Base-by-base conservation (phyloP, 2,888 invertebrate species). In the Leucophenga montana region DNA sequence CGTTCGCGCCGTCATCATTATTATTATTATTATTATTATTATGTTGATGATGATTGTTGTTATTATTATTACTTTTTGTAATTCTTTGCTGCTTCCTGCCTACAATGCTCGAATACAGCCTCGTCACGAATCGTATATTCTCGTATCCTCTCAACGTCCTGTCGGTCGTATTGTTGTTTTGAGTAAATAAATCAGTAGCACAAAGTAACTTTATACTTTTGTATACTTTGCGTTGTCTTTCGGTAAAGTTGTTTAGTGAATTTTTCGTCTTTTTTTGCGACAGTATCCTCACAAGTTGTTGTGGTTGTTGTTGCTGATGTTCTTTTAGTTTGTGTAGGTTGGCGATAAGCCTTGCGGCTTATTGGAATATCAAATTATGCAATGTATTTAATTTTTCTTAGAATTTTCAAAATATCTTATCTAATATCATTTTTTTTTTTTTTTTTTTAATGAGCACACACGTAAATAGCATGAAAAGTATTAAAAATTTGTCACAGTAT, bases 101-200 rank as follows among this genome's bases (percentile, higher is more conserved):
- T 57, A 1, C 16, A 39, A 11, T 8, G 8, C 39, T 39, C 39
- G 39, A 27, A 2, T 39, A 1, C 39, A 8, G 39, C 11, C 39
- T 1, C 39, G 39, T 57, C n/a, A 8, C 14, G 20, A 20, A 1
- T 14, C n/a, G 20, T 27, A 57, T 22, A 13, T 57, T 9, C 27
- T 22, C 14, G 6, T 57, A 13, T 22, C 22, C 22, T 22, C 5
- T 22, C 14, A 5, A 39, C 39, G 39, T 39, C 39, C 39, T 39
- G 39, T 39, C 39, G 39, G 9, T 3, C 8, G 8, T 39, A 39
- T 39, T 39, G 11, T 39, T 39, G 39, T 39, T 57, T 57, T 57
- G 27, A 57, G 57, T 57, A 57, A 57, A 57, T 57, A 57, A 57
- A 57, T 57, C 57, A 57, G 57, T 57, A 31, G 57, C 57, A 11